Evolutionary conservation across 2,888 invertebrate species (phyloP), one percentile per base, ranked within the genome.

Genomic region (Drymonia ruficornis): DNA sequence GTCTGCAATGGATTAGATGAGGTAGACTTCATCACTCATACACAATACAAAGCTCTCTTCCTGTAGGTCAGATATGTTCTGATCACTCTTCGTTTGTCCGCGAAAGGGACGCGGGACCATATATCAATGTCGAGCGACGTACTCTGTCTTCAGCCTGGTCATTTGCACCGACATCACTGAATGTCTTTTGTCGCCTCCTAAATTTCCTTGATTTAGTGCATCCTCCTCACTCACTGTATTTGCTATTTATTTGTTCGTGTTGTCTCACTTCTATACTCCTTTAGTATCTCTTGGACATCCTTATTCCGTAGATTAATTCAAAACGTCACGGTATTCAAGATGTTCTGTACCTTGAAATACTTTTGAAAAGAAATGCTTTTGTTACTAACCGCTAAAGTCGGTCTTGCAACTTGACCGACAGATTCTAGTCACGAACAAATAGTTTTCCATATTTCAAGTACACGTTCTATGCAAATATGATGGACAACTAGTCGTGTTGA

Each of bases 401-500:
- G 1, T 11, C 7, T 60, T 59, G 50, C 54, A 53, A 50, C 50
- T 29, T 58, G 50, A 55, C 53, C 59, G 53, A 54, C 59, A 50
- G 55, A 74, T 74, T 72, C 66, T 19, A 63, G 71, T 74, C 73
- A 74, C 78, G 66, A 72, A 60, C 64, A 49, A 58, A 61, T 65
- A 58, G 59, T 64, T 77, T 73, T 67, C 65, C 64, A 72, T 70
- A 64, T 70, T 70, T 77, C 63, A 67, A 67, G 68, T 76, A 29
- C 18, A 69, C 61, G 63, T 72, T 69, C 65, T 76, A 81, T 81
- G 80, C 74, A 80, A 80, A 80, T 81, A 75, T 71, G 74, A 69
- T 56, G 52, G 65, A 65, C 62, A 50, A 59, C 61, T 59, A 60
- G 56, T 61, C 61, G 56, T 63, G 50, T 65, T 62, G 65, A 72